Percentiles rank a stretch among this genome's conserved stretches.
Evolutionary conservation across 1,140 invertebrate species (phyloP).

Genomic region (Cyclina sinensis): DNA sequence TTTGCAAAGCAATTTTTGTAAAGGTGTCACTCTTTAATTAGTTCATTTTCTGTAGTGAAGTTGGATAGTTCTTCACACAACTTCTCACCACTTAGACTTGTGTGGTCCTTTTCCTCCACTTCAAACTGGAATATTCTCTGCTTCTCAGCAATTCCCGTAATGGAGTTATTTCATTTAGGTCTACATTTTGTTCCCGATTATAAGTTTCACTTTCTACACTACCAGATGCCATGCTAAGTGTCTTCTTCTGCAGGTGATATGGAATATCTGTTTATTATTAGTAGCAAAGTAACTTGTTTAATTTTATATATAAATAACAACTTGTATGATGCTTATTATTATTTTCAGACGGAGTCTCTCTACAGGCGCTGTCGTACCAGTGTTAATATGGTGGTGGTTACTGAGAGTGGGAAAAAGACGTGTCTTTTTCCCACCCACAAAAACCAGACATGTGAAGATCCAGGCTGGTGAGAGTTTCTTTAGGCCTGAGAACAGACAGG

Average conservation of each 20-base stretch:
- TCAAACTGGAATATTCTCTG: not conserved
- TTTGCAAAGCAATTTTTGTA: not conserved
- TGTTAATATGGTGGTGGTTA: not conserved
- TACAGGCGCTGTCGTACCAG: not conserved
- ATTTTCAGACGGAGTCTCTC: not conserved
- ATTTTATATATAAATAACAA: conserved; percentile 1
- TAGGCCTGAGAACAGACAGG: not conserved
- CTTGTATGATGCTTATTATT: not conserved
- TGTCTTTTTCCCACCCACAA: not conserved
- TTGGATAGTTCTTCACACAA: conserved; percentile 9
- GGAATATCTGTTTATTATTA: too few species aligned
- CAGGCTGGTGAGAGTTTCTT: not conserved
- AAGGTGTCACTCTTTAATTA: conserved; percentile 6
- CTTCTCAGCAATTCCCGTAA: conserved; percentile 28
- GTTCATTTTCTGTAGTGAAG: conserved; percentile 34
- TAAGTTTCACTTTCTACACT: not conserved
- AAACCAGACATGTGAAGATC: not conserved
- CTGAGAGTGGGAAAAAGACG: not conserved
- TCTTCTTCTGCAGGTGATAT: too few species aligned
- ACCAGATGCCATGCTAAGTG: not conserved
- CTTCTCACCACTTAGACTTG: conserved; percentile 12
- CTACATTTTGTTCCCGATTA: conserved; percentile 33
- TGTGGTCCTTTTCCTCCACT: not conserved
- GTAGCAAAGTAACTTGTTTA: too few species aligned
- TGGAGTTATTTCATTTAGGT: conserved; percentile 9